Evolutionary conservation across 2,888 invertebrate species (phyloP).

Genomic region (Heteromurus nitidus): DNA sequence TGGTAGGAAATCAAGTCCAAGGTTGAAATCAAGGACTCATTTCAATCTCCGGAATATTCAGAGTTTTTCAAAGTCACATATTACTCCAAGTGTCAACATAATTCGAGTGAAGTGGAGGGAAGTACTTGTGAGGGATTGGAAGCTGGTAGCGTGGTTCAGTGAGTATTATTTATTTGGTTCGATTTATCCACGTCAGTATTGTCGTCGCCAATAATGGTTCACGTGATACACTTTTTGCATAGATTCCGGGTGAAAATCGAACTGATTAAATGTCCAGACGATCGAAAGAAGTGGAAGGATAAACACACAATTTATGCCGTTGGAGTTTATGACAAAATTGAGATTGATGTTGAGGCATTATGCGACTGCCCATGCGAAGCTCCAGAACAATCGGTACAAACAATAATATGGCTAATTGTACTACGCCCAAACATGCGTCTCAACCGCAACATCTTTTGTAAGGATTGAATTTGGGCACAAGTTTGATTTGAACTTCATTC

Average conservation of each 20-base stretch:
- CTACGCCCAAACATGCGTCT: too few species aligned
- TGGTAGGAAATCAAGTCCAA: conserved; percentile 51
- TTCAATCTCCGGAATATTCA: too few species aligned
- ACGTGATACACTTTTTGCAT: too few species aligned
- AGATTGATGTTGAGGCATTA: conserved; percentile 77
- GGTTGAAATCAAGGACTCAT: conserved; percentile 57
- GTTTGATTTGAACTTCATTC: neutral
- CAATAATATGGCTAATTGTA: neutral
- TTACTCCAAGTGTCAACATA: conserved; percentile 42
- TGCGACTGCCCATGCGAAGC: conserved; percentile 78
- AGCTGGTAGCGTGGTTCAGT: conserved; percentile 38
- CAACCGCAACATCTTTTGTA: neutral
- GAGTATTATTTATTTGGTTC: conserved; percentile 29
- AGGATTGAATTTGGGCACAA: neutral
- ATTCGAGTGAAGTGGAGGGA: conserved; percentile 22
- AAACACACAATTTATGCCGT: conserved; percentile 77
- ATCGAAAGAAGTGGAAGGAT: conserved; percentile 55
- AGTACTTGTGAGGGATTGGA: conserved; percentile 39
- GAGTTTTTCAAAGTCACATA: conserved; percentile 58
- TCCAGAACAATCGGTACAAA: conserved; percentile 23
- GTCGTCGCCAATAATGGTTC: too few species aligned
- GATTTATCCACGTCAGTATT: conserved; percentile 1
- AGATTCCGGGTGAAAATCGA: conserved; percentile 62
- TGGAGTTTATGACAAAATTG: conserved; percentile 77
- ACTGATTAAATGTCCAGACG: conserved; percentile 53